Evolutionary conservation across 2,113 vertebrate species (phyloP).

Genomic region (Hypanus sabinus): DNA sequence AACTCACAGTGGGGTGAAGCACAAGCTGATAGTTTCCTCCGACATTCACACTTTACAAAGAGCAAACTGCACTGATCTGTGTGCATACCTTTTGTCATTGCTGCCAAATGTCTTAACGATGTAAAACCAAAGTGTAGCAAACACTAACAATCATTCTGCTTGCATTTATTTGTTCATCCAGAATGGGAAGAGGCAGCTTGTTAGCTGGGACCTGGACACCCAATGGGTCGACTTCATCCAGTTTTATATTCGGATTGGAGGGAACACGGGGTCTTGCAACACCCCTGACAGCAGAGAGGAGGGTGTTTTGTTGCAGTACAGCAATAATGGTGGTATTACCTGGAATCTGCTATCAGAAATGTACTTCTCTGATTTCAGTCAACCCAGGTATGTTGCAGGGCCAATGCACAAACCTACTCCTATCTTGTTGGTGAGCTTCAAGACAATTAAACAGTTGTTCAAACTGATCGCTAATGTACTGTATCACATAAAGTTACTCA

Average conservation of each 20-base stretch:
- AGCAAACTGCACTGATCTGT: background rate
- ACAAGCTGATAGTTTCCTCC: background rate
- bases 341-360: constrained; percentile 95
- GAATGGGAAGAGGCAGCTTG: constrained; percentile 84
- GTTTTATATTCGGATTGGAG: constrained; percentile 94
- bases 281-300: constrained; percentile 90
- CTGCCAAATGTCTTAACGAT: background rate
- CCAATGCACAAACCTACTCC: background rate
- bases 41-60: background rate
- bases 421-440: background rate
- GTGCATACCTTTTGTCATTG: background rate
- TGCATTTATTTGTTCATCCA: constrained; percentile 45
- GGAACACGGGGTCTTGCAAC: constrained; percentile 80
- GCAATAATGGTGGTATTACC: constrained; percentile 87
- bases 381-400: constrained; percentile 65
- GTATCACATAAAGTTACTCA: background rate
- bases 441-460: background rate
- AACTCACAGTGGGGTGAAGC: background rate
- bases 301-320: constrained; percentile 87
- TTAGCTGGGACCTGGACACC: constrained; percentile 92
- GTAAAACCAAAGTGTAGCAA: background rate
- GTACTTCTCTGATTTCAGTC: constrained; percentile 97
- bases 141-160: background rate
- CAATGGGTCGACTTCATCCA: constrained; percentile 97
- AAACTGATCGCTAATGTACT: background rate